Evolutionary conservation across 2,888 invertebrate species (phyloP).

Genomic region (Merodon equestris): DNA sequence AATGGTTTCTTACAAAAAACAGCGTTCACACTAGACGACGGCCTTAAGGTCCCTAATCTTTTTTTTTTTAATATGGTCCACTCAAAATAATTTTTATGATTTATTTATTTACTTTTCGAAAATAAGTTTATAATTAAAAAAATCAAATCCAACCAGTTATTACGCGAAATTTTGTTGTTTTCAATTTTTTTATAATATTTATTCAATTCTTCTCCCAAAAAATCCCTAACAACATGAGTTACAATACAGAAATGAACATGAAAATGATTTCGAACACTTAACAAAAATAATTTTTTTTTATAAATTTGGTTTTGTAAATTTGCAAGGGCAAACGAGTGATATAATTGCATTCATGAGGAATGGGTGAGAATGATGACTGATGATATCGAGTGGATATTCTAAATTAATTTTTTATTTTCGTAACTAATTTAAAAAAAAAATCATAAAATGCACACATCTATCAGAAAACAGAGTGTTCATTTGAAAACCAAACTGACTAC

Average conservation of each 20-base stretch:
- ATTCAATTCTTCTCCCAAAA: conserved; percentile 12
- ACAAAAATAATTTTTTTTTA: conserved; percentile 11
- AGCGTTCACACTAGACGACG: too few species aligned
- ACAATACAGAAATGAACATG: conserved; percentile 21
- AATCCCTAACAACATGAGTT: conserved; percentile 37
- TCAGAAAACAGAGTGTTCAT: conserved; percentile 47
- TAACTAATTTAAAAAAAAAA: conserved; percentile 19
- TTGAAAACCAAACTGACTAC: conserved; percentile 25
- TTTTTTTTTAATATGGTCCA: too few species aligned
- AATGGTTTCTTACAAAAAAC: too few species aligned
- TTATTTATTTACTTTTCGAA: too few species aligned
- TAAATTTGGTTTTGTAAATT: conserved; percentile 10
- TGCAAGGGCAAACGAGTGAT: too few species aligned
- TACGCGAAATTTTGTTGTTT: not conserved
- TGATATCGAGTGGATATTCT: conserved; percentile 19
- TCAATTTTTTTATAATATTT: too few species aligned
- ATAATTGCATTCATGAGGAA: conserved; percentile 58
- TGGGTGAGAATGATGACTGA: conserved; percentile 58
- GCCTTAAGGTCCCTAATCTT: too few species aligned
- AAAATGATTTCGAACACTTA: conserved; percentile 38
- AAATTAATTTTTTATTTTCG: not conserved
- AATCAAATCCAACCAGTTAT: conserved; percentile 42
- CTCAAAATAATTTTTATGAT: too few species aligned
- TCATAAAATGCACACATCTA: conserved; percentile 55
- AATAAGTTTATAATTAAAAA: too few species aligned